Evolutionary conservation across 2,888 invertebrate species (phyloP), one percentile per base, ranked within the genome.

Genomic region (Acleris holmiana): DNA sequence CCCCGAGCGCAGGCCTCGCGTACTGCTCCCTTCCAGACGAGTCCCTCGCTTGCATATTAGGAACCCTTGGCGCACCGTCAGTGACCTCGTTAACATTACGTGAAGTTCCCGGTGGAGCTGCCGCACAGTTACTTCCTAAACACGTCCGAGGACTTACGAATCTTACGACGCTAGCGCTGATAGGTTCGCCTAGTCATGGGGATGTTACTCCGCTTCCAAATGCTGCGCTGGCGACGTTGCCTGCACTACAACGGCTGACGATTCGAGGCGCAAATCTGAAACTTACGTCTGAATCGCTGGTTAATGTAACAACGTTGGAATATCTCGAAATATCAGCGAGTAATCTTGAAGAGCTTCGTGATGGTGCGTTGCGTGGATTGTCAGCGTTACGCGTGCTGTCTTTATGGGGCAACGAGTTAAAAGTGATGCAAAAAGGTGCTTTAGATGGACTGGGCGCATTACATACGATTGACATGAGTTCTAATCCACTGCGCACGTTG

Each of bases 51-150:
- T 64, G 63, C 63, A 58, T 58, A 23, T 40, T 64, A 21, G 21
- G 17, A 35, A 47, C 55, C 6, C 49, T 67, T 13, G 63, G 95
- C 95, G 73, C 53, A n/a, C 18, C 48, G 8, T 10, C 90, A 94
- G 0, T 95, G 96, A 73, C 85, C 96, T 44, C 93, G 94, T 75
- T 92, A 94, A 0, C 62, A 13, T 47, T 96, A 96, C 76, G 84
- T 96, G 17, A 93, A 93, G 67, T 95, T 94, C 85, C 96, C 96
- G 46, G 96, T 95, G 76, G 96, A 96, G 0, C 83, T 96, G 77
- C 96, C 96, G 0, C 51, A 13, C 5, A 17, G 29, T 47, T 64
- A 96, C 96, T 84, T 88, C 90, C 41, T 13, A 55, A 48, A 15
- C 55, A 54, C 50, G 47, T 55, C 29, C 25, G 15, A 15, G 50